Conservation (phyloP, 2,797 vertebrate genomes). For the Neopelma chrysocephalum region DNA sequence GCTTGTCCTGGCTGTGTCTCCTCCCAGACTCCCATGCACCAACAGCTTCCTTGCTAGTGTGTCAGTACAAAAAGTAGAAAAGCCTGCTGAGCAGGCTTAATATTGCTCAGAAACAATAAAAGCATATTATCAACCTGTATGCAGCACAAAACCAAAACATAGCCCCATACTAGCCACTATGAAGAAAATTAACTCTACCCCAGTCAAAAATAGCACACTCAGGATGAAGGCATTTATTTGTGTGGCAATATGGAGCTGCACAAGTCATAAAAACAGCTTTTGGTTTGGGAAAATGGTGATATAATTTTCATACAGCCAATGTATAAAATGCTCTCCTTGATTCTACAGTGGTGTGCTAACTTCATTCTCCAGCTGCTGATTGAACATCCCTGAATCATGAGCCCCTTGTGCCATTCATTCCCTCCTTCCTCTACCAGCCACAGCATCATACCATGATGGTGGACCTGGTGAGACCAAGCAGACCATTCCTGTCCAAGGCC, state of each 20-base stretch:
- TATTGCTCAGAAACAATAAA: background rate
- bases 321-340: background rate
- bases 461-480: rapidly evolving
- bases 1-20: background rate
- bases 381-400: background rate
- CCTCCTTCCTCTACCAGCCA: background rate
- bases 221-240: background rate
- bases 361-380: background rate
- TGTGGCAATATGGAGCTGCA: background rate
- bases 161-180: background rate
- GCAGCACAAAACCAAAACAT: background rate
- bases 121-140: background rate
- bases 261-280: background rate
- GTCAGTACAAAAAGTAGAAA: background rate
- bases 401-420: too few relatives aligned
- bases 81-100: background rate
- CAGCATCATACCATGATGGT: background rate
- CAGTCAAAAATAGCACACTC: background rate
- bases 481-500: background rate
- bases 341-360: background rate
- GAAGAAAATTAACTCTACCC: background rate
- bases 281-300: background rate
- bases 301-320: background rate
- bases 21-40: background rate
- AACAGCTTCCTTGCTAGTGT: background rate